Evolutionary conservation across 2,113 vertebrate species (phyloP), one percentile per base, ranked within the genome.

Genomic region (Hypomesus transpacificus): DNA sequence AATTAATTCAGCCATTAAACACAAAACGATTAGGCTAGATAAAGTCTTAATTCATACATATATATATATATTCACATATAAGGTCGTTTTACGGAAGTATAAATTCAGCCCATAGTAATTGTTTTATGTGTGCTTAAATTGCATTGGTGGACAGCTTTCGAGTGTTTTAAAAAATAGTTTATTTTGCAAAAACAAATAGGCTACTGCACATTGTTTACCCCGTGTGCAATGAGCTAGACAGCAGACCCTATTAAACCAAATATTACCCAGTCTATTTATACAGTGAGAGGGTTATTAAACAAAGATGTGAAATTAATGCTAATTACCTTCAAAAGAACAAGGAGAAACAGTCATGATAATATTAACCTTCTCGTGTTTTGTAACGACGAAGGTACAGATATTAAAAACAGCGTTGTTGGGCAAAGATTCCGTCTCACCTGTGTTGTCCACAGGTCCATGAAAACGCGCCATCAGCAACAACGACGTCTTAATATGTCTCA

Each of bases 401-500:
- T 63, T 18, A 3, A 26, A 18, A 63, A 17, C 17, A 63, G 24
- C 7, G 39, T 46, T 46, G 39, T 13, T 46, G 39, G 39, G 87
- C 89, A 88, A 66, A 74, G 66, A 83, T 91, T 20, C 59, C 28
- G 28, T 73, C 74, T 75, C 67, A 68, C 50, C 68, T 81, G 89
- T 87, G 82, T 91, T 57, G 83, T 89, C 89, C 89, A 88, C 92
- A 90, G 76, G 82, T 93, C 91, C 89, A 91, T 89, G 90, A 91
- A 86, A 94, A 95, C 93, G 94, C 90, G 92, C 92, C 87, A 94
- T 96, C 94, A 95, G 90, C 94, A 93, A 46, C 39, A 46, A 92
- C 91, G 93, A 96, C 93, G 93, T 97, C 96, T 97, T 98, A 96
- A 97, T 98, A 94, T 93, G 89, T 94, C 91, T 89, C 92, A 90